Evolutionary conservation across 2,888 invertebrate genomes (phyloP).

Genomic region (Apotomis turbidana): DNA sequence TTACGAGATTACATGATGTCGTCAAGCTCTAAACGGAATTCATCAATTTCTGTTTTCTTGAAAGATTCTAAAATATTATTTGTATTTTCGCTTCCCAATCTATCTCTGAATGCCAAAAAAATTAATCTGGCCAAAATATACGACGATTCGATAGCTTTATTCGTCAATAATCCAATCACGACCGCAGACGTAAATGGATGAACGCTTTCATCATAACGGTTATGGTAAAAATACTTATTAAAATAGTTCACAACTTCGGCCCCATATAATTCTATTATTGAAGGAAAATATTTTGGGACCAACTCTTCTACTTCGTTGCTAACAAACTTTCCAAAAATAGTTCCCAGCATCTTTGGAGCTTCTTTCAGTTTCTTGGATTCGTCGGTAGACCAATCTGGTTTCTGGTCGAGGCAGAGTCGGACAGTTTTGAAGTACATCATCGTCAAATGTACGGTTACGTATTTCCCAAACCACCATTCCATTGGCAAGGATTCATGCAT

Average conservation of each 20-base stretch:
- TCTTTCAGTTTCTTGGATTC: conserved; percentile 30
- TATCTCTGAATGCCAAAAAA: background rate
- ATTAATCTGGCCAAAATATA: background rate
- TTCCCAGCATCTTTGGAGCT: conserved; percentile 30
- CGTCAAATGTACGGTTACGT: conserved; percentile 49
- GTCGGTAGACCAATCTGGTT: conserved; percentile 16
- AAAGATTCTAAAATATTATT: background rate
- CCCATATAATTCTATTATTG: conserved; percentile 56
- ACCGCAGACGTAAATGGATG: conserved; percentile 6
- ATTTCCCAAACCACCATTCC: conserved; percentile 57
- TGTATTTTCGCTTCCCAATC: background rate
- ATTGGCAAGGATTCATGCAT: conserved; percentile 55
- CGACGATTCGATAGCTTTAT: background rate
- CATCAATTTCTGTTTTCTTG: background rate
- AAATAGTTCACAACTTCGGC: conserved; percentile 49
- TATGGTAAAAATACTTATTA: background rate
- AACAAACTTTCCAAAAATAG: conserved; percentile 49
- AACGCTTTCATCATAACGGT: background rate
- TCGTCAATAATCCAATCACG: background rate
- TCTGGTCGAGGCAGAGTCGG: conserved; percentile 17
- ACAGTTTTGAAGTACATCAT: conserved; percentile 21
- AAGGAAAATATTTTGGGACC: conserved; percentile 54
- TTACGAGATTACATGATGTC: background rate
- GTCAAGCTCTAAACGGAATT: background rate
- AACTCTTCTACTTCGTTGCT: conserved; percentile 55